Conservation (phyloP, 2,113 vertebrate genomes). For the Irena cyanogastra region DNA sequence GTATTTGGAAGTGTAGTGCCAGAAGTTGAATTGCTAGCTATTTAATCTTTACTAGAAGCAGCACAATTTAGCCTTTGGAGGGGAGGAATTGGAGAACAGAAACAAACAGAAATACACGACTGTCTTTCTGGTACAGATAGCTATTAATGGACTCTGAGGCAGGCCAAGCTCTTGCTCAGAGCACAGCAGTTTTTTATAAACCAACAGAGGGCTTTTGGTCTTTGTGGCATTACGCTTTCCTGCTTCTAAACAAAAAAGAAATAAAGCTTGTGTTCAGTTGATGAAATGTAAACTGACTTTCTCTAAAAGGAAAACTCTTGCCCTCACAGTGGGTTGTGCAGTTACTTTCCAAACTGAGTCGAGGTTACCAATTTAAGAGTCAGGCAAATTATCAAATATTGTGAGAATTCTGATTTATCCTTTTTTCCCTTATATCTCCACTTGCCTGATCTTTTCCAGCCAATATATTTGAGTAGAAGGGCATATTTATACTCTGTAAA, state of each 20-base stretch:
- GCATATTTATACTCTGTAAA: background rate
- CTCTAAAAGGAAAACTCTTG: background rate
- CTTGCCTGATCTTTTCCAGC: background rate
- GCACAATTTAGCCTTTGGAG: constrained; percentile 57
- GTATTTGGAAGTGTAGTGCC: constrained; percentile 5
- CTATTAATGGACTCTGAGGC: constrained; percentile 15
- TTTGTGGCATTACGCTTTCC: constrained; percentile 23
- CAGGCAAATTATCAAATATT: background rate
- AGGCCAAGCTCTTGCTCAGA: constrained; percentile 34
- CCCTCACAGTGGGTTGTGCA: background rate
- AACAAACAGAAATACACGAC: constrained; percentile 52
- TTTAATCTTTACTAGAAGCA: constrained; percentile 50
- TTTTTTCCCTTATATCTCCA: background rate
- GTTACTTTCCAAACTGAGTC: background rate
- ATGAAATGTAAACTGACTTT: constrained; percentile 43
- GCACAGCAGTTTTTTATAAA: constrained; percentile 39
- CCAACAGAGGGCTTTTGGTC: constrained; percentile 58
- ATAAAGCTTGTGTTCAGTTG: constrained; percentile 39
- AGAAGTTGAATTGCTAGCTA: constrained; percentile 39
- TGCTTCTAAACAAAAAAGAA: constrained; percentile 45
- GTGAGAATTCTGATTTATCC: background rate
- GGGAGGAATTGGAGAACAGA: constrained; percentile 48
- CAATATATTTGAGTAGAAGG: background rate
- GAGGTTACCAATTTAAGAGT: background rate
- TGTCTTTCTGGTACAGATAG: constrained; percentile 45